These are phyloP conservation scores for Gymnocypris eckloni DNA, from an alignment of 2,797 vertebrate genomes.

Conservation along the genomic window DNA sequence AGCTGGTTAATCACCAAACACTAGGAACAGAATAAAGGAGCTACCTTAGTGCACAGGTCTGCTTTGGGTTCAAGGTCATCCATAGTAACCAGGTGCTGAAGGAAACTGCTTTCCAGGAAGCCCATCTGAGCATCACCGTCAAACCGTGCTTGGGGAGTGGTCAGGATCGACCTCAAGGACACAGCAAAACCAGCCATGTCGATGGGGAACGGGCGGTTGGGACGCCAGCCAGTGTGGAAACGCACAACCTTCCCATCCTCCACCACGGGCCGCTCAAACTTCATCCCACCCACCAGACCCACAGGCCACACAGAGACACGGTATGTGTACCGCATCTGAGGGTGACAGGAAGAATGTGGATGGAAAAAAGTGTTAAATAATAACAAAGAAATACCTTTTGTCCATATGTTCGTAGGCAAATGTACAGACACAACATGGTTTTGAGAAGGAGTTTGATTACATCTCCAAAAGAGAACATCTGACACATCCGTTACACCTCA, in stretches of 20 bases:
- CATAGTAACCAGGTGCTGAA: slow-evolving; percentile 86
- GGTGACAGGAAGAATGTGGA: neutral
- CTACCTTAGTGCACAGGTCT: slow-evolving; percentile 87
- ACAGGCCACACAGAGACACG: slow-evolving; percentile 92
- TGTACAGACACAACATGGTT: neutral
- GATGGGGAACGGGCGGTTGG: slow-evolving; percentile 88
- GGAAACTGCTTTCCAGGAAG: slow-evolving; percentile 90
- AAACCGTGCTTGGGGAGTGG: slow-evolving; percentile 82
- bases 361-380: neutral
- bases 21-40: neutral
- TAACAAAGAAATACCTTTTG: neutral
- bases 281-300: slow-evolving; percentile 92
- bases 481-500: neutral
- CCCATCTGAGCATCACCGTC: slow-evolving; percentile 87
- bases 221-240: slow-evolving; percentile 92
- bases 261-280: slow-evolving; percentile 88
- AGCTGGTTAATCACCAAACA: neutral
- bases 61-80: slow-evolving; percentile 91
- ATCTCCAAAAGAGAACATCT: neutral
- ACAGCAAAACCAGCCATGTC: slow-evolving; percentile 94
- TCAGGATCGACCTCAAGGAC: slow-evolving; percentile 82
- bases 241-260: slow-evolving; percentile 87
- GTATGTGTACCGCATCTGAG: slow-evolving; percentile 88
- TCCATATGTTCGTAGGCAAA: neutral
- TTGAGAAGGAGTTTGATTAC: neutral